Evolutionary conservation across 2,113 vertebrate species (phyloP), one percentile per base, ranked within the genome.

Genomic region (Acrocephalus arundinaceus): DNA sequence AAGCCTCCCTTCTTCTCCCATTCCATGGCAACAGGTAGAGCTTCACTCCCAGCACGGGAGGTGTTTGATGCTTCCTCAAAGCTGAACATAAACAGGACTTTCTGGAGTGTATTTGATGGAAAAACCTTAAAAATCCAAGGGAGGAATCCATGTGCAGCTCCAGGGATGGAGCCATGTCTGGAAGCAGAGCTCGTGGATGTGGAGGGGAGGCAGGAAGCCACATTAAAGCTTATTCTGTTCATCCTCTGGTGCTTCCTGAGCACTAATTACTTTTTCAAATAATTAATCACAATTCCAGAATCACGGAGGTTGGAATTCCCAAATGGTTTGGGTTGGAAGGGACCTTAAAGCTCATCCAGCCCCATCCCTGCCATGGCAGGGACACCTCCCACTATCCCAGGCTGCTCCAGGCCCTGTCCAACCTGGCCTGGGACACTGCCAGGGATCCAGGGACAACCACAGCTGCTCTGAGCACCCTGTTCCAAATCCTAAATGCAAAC

Each of bases 1-100:
- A 1, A 28, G 31, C 2, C 24, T 81, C 63, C 52, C 41, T 57
- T 16, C 35, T 58, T 58, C 87, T 76, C 58, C 74, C 74, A 45
- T 30, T 15, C 93, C 91, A 76, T 43, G 74, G 87, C 70, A 92
- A 87, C 73, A 85, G 91, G 90, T 41, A 31, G 35, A 65, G 57
- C 17, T 45, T 31, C 27, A 4, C 37, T 61, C 58, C 31, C 52
- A n/a, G 2, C 1, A 35, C 0, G 21, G 63, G 84, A 84, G 51
- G 41, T 0, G 11, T 11, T 63, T 1, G 14, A 10, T 45, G 72
- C 37, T 33, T 37, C 57, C 62, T 35, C 19, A 58, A 39, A 71
- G 67, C 41, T 67, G 63, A 14, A 46, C 14, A 61, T 0, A 15
- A 72, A 75, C n/a, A 39, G 58, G 15, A 46, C 8, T 66, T 33